Conservation (phyloP, 2,888 invertebrate genomes). For the Tiliacea citrago region DNA sequence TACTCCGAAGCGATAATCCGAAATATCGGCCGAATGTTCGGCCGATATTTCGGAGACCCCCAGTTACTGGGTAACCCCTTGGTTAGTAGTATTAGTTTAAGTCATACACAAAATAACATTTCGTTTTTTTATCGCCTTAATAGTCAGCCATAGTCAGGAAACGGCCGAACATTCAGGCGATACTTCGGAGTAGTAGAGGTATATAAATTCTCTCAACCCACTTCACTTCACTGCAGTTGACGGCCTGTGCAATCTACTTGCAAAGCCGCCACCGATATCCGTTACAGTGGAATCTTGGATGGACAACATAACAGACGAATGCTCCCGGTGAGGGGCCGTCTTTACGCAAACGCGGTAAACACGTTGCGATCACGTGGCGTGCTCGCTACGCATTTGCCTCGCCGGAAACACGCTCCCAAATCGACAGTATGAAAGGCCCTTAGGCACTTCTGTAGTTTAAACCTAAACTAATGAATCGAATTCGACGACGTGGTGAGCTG, state of each 20-base stretch:
- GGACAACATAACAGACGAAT: background rate
- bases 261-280: too few species aligned
- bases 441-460: constrained; percentile 10
- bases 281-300: background rate
- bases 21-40: too few species aligned
- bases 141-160: too few species aligned
- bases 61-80: too few species aligned
- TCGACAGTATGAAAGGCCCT: background rate
- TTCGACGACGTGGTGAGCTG: constrained; percentile 9
- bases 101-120: too few species aligned
- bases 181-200: too few species aligned
- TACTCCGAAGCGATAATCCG: too few species aligned
- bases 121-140: too few species aligned
- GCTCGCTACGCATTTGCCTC: background rate
- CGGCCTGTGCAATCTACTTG: too few species aligned
- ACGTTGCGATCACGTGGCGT: background rate
- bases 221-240: background rate
- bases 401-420: background rate
- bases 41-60: too few species aligned
- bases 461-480: constrained; percentile 36
- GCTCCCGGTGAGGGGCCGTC: background rate
- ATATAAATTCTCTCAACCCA: background rate
- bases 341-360: background rate
- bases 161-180: too few species aligned
- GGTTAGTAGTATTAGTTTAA: too few species aligned